Evolutionary conservation across 2,888 invertebrate genomes (phyloP), one percentile per base, ranked within the genome.

Genomic region (Heliconius ismenius): DNA sequence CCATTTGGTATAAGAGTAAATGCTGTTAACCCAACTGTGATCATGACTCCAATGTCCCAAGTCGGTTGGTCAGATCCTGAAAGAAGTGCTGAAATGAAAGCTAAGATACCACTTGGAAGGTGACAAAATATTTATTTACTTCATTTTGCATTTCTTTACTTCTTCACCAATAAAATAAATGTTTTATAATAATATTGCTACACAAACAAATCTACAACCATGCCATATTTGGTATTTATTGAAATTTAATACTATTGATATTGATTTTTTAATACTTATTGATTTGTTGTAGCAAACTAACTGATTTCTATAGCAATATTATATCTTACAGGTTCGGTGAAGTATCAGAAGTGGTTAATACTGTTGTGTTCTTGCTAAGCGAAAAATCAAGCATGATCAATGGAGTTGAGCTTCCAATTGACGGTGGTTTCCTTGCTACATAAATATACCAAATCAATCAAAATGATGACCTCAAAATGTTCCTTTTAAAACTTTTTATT

Each of bases 11-110:
- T 99, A 82, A 95, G 99, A 77, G 97, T 98, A 0, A 99, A 99
- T 90, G 95, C 96, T 74, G 97, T 99, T 0, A 98, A 98, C 89
- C 99, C 99, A 0, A 99, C 99, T 0, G 98, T 99, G 0, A 97
- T 98, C 26, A 94, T 98, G 95, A 99, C 99, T 0, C 97, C 96
- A 82, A 98, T 99, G 98, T 98, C 98, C 0, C 95, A 95, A 84
- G 91, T 95, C 2, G 96, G 96, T 60, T 99, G 99, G 99, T 95
- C 96, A n/a, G 97, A 98, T 86, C 97, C 98, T 0, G 93, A 86
- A 0, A 97, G 96, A 86, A 96, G 97, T 13, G 95, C 94, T 24
- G 96, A 96, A 18, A 96, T 99, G 96, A 85, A 97, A 78, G 93
- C 95, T 6, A 97, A 97, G 90, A 98, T 98, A 88, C 99, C 99